Evolutionary conservation across 2,888 invertebrate genomes (phyloP), one percentile per base, ranked within the genome.

Genomic region (Mongoloraphidia duomilia): DNA sequence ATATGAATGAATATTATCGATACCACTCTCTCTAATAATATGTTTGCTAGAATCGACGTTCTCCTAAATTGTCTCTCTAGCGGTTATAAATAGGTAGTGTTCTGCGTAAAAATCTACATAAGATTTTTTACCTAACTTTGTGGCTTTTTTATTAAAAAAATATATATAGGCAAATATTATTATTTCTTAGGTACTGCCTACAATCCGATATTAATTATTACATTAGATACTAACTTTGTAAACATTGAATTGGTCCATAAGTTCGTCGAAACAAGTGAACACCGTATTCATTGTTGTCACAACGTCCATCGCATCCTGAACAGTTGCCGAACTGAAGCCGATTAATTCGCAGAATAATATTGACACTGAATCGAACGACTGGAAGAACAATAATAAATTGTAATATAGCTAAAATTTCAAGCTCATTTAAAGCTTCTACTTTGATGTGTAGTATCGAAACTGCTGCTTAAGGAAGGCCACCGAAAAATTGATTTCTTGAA

Each of bases 201-300:
- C 26, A 42, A 42, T 42, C 14, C n/a, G 5, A n/a, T 13, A 9
- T 14, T n/a, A 42, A 26, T 26, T 26, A 6, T n/a, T n/a, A n/a
- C n/a, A n/a, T n/a, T n/a, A n/a, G 2, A 48, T 46, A 49, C 55
- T 59, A 60, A 87, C 88, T 79, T 93, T 93, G 63, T 92, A 93
- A 2, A 91, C 90, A 50, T 86, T 76, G 56, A 86, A 88, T 36
- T 81, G 76, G 59, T 92, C 89, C 60, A 90, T 81, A 43, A 91
- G 74, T 33, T 83, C 73, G 65, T 93, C 93, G 57, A 92, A 86
- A 55, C 82, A 80, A 1, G 85, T 84, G 69, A 87, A 92, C 0
- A 90, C 84, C 2, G 82, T 81, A 63, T 93, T 93, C 73, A 93
- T 84, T 38, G 84, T 84, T 8, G 80, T 79, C 0, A 91, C 89